These are phyloP conservation scores for Noturus placidus DNA, from an alignment of 2,113 vertebrate genomes.

Conservation along the genomic window DNA sequence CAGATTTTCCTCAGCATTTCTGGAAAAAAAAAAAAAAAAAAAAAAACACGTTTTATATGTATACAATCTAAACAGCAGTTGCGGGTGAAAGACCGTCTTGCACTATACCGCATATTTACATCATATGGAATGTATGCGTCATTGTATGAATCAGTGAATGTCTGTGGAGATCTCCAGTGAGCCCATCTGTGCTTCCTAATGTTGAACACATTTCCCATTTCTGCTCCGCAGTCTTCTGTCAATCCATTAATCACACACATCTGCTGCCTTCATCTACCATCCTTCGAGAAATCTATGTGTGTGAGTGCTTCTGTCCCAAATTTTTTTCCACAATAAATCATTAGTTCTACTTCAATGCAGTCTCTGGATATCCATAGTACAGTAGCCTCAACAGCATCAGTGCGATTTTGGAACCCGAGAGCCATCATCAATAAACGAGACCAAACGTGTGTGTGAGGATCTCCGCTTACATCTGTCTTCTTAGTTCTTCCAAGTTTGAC, in stretches of 20 bases:
- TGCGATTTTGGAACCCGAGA: not conserved
- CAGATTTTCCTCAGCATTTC: no score
- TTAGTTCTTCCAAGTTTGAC: not conserved
- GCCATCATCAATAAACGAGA: not conserved
- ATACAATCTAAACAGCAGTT: not conserved
- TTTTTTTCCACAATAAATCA: conserved; percentile 40
- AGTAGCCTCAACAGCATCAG: not conserved
- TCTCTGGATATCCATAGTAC: conserved; percentile 8
- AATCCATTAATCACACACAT: conserved; percentile 56
- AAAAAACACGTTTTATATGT: not conserved
- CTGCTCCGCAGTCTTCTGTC: conserved; percentile 36
- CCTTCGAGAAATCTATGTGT: conserved; percentile 40
- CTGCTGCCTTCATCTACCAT: conserved; percentile 45
- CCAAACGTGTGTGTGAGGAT: not conserved
- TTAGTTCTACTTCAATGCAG: conserved; percentile 25
- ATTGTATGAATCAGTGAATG: not conserved
- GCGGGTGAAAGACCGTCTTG: not conserved
- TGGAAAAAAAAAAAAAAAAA: no score
- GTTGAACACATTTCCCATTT: conserved; percentile 48
- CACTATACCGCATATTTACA: not conserved
- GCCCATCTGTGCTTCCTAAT: conserved; percentile 43
- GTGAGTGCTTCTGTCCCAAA: conserved; percentile 17
- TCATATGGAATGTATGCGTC: conserved; percentile 12
- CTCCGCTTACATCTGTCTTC: not conserved
- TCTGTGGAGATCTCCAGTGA: conserved; percentile 30